A percentile compares a stretch with the other conserved stretches of the same genome.
These are phyloP conservation scores for Probaryconus sp. DNA, from an alignment of 1,140 invertebrate genomes.

Conservation along the genomic window DNA sequence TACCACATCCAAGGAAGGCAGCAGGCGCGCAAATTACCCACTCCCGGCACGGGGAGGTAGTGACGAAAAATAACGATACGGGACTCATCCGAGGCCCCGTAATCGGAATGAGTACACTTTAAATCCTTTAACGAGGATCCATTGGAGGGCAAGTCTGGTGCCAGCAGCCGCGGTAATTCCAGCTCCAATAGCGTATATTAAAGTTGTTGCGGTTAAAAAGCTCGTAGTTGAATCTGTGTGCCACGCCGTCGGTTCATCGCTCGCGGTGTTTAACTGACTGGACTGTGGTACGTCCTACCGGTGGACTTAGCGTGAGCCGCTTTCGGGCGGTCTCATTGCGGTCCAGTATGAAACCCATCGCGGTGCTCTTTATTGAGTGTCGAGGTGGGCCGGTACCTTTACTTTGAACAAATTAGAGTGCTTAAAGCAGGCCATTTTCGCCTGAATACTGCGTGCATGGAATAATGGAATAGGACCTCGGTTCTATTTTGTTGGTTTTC, in stretches of 20 bases:
- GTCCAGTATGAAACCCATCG: slow-evolving; percentile 77
- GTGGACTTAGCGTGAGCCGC: slow-evolving; percentile 63
- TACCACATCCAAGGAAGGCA: slow-evolving; percentile 95
- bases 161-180: slow-evolving; percentile 94
- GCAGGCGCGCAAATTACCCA: slow-evolving; percentile 93
- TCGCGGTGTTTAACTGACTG: slow-evolving; percentile 75
- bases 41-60: slow-evolving; percentile 87
- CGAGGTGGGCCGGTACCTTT: slow-evolving; percentile 83
- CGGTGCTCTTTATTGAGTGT: slow-evolving; percentile 82
- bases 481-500: slow-evolving; percentile 87
- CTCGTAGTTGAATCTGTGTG: slow-evolving; percentile 85
- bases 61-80: slow-evolving; percentile 94
- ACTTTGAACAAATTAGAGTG: slow-evolving; percentile 90
- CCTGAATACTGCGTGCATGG: slow-evolving; percentile 88
- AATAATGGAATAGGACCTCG: slow-evolving; percentile 89
- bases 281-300: slow-evolving; percentile 73
- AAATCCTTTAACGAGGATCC: slow-evolving; percentile 92
- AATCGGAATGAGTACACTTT: slow-evolving; percentile 94
- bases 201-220: slow-evolving; percentile 90
- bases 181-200: slow-evolving; percentile 94
- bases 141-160: slow-evolving; percentile 95
- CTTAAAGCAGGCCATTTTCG: slow-evolving; percentile 85
- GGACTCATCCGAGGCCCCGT: slow-evolving; percentile 80
- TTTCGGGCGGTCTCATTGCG: slow-evolving; percentile 54
- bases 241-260: slow-evolving; percentile 80